Evolutionary conservation across 2,797 vertebrate species (phyloP).

Genomic region (Leptodactylus fallax): DNA sequence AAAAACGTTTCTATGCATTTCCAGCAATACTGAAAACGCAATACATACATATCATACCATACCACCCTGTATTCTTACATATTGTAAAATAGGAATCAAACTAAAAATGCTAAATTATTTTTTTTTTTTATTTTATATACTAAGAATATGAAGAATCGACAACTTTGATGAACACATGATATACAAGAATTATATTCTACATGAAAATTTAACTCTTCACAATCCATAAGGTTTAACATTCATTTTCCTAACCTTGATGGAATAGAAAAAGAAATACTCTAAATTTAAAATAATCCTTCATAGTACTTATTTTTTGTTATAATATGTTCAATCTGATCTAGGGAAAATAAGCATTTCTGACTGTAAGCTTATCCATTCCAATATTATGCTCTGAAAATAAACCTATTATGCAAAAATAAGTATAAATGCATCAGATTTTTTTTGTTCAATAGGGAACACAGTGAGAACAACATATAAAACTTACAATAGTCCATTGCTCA

Average conservation of each 20-base stretch:
- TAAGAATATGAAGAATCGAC: background rate
- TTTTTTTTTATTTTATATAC: background rate
- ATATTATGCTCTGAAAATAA: background rate
- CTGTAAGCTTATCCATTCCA: background rate
- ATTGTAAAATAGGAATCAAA: background rate
- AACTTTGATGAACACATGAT: background rate
- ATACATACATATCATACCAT: background rate
- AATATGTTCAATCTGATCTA: background rate
- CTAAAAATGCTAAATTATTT: background rate
- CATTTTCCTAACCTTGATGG: background rate
- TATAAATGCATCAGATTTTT: background rate
- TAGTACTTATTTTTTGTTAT: background rate
- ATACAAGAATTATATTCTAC: background rate
- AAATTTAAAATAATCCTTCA: background rate
- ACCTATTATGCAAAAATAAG: background rate
- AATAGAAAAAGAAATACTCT: background rate
- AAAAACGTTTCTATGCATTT: background rate
- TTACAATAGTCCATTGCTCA: background rate
- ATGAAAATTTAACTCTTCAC: background rate
- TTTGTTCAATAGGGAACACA: background rate
- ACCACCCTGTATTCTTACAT: background rate
- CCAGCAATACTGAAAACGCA: background rate
- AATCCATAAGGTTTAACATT: background rate
- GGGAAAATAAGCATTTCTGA: no score
- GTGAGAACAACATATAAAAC: background rate